Evolutionary conservation across 2,888 invertebrate species (phyloP).

Genomic region (Leptopterna dolabrata): DNA sequence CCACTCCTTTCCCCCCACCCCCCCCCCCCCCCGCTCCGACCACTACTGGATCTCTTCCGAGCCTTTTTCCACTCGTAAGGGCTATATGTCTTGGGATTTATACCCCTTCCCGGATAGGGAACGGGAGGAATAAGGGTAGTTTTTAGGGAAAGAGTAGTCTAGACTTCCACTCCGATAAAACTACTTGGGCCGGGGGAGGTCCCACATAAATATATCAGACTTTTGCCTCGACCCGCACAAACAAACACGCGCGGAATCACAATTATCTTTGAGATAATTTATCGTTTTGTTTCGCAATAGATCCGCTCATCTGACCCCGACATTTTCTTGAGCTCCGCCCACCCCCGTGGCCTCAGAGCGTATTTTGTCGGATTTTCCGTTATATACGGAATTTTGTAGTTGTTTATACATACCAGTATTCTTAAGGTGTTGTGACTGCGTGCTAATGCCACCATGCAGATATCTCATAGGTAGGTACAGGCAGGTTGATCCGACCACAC

Average conservation of each 20-base stretch:
- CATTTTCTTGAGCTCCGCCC: constrained; percentile 3
- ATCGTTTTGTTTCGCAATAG: constrained; percentile 47
- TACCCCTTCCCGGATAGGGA: constrained; percentile 36
- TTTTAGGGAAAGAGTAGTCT: constrained; percentile 53
- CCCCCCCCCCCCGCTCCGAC: not conserved
- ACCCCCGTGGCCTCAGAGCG: not conserved
- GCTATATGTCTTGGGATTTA: constrained; percentile 54
- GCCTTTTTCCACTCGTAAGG: constrained; percentile 47
- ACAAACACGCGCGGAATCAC: constrained; percentile 52
- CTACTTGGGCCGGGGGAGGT: constrained; percentile 34
- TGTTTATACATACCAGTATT: no score
- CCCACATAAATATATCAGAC: constrained; percentile 49
- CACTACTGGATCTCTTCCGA: not conserved
- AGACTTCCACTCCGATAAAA: constrained; percentile 49
- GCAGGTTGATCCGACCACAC: no score
- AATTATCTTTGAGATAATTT: constrained; percentile 55
- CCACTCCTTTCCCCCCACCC: constrained; percentile 8
- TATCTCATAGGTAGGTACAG: no score
- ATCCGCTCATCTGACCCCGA: constrained; percentile 36
- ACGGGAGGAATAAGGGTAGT: constrained; percentile 50
- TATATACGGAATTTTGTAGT: no score
- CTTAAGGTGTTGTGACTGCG: no score
- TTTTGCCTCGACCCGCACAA: constrained; percentile 44
- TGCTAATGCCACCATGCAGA: no score
- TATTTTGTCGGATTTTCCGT: no score